Percentiles rank a stretch among this genome's conserved stretches.
phyloP scores from a whole-genome alignment of 2,113 vertebrate genomes.

The Menura novaehollandiae region DNA sequence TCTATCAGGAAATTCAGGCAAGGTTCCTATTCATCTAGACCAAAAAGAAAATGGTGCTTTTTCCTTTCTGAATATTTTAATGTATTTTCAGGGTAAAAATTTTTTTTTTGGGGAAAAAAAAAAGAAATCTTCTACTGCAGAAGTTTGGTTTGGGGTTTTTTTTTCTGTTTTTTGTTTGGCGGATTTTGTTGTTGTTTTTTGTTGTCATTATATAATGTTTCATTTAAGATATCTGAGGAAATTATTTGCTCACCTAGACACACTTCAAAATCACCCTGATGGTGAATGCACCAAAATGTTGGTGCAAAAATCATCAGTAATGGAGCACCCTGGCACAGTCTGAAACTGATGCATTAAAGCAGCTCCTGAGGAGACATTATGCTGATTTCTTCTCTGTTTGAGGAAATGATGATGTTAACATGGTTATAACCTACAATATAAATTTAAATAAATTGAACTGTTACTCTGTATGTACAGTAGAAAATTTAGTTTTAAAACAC shows the following conservation, averaged over 20 bases:
- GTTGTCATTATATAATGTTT: not conserved
- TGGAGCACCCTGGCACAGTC: not conserved
- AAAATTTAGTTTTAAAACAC: slow-evolving; percentile 1
- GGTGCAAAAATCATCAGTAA: not conserved
- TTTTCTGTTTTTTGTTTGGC: not conserved
- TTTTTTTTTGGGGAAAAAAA: too few species aligned
- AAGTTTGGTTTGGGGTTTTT: not conserved
- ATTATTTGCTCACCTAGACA: not conserved
- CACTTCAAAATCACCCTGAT: not conserved
- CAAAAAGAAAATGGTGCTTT: not conserved
- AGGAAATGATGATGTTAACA: not conserved
- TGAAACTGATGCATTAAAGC: not conserved
- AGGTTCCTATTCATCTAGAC: not conserved
- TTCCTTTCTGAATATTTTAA: not conserved
- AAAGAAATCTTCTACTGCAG: not conserved
- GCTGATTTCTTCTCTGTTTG: not conserved
- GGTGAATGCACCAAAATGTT: not conserved
- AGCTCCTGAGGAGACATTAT: not conserved
- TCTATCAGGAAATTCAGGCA: not conserved
- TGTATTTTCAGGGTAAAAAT: not conserved
- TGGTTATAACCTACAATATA: not conserved
- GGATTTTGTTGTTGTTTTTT: not conserved
- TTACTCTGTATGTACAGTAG: not conserved
- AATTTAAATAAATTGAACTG: not conserved
- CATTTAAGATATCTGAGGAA: not conserved